These are phyloP conservation scores for Epistrophe grossulariae DNA, from an alignment of 2,888 invertebrate genomes.

Conservation along the genomic window DNA sequence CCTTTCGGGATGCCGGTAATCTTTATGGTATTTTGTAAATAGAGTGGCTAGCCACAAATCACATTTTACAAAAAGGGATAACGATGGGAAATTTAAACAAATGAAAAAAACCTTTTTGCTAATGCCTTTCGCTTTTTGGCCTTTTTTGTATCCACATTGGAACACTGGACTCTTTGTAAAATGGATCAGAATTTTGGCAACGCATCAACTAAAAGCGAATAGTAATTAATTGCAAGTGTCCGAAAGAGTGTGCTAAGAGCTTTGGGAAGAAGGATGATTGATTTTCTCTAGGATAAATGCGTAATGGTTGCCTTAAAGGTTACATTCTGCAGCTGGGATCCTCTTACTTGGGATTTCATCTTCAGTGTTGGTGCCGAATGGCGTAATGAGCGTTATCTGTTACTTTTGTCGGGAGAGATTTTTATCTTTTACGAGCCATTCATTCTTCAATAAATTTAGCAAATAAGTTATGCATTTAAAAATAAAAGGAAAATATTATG, in stretches of 20 bases:
- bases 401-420: conserved; percentile 17
- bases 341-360: conserved; percentile 16
- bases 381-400: conserved; percentile 49
- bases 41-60: conserved; percentile 44
- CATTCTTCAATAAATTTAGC: conserved; percentile 27
- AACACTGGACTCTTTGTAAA: conserved; percentile 42
- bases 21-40: conserved; percentile 37
- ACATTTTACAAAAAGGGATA: conserved; percentile 30
- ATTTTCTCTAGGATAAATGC: conserved; percentile 50
- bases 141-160: conserved; percentile 7
- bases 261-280: conserved; percentile 48
- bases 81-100: conserved; percentile 47
- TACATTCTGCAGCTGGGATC: conserved; percentile 18
- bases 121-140: conserved; percentile 34
- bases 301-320: conserved; percentile 33
- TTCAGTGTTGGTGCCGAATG: not conserved
- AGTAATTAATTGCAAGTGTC: conserved; percentile 61
- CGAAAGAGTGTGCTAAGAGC: conserved; percentile 38
- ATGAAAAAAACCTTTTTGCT: conserved; percentile 28
- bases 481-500: conserved; percentile 19
- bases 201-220: conserved; percentile 56
- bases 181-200: conserved; percentile 55
- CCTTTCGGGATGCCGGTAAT: conserved; percentile 4
- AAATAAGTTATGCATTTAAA: conserved; percentile 14
- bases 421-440: conserved; percentile 22